A percentile compares a stretch with the other conserved stretches of the same genome.
phyloP scores from a whole-genome alignment of 2,113 vertebrate genomes.

The Oncorhynchus tshawytscha region DNA sequence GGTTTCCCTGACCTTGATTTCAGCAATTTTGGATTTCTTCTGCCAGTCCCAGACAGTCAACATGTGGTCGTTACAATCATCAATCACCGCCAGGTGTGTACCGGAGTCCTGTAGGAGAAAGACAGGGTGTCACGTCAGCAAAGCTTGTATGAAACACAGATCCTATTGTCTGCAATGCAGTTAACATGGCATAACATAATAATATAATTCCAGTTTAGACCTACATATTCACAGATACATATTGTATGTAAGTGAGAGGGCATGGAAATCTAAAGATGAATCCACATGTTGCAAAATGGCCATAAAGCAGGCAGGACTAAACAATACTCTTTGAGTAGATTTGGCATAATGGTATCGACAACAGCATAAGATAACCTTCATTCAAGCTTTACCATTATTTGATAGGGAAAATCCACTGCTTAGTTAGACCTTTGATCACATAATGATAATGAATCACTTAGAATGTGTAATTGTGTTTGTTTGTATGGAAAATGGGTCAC shows the following conservation, averaged over 20 bases:
- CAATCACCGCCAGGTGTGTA: conserved; percentile 89
- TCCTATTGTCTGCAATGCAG: neutral
- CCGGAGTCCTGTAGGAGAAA: conserved; percentile 83
- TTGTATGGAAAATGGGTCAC: neutral
- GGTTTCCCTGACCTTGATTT: conserved; percentile 86
- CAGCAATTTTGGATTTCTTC: conserved; percentile 91
- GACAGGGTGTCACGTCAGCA: neutral
- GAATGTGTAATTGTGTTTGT: neutral
- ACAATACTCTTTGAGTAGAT: neutral
- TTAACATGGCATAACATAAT: neutral
- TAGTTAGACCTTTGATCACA: neutral
- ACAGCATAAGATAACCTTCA: neutral
- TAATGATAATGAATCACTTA: neutral
- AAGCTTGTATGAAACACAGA: neutral
- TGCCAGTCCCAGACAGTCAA: conserved; percentile 97
- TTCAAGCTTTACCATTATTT: neutral
- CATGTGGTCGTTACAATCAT: conserved; percentile 98
- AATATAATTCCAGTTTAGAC: neutral
- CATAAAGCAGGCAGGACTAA: too few species aligned
- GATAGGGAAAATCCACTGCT: neutral
- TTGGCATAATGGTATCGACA: neutral
- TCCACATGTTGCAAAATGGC: too few species aligned
- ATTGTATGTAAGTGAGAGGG: too few species aligned
- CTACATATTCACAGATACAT: too few species aligned
- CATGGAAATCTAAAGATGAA: too few species aligned